Base-by-base conservation (phyloP, 2,113 vertebrate genomes). In the Perognathus longimembris region DNA sequence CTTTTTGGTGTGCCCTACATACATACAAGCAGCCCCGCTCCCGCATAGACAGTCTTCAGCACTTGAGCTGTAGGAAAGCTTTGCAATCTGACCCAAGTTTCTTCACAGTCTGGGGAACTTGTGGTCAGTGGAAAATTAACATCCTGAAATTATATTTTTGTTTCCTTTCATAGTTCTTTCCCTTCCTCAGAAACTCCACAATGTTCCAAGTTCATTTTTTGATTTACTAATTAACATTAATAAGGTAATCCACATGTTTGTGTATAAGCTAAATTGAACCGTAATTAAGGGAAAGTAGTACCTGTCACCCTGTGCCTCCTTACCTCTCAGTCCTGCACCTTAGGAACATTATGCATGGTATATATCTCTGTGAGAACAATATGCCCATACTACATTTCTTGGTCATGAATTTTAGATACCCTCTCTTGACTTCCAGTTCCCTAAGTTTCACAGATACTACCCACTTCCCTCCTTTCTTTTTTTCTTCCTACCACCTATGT, bases 21-120 rank as follows among this genome's bases (percentile, higher is more conserved):
- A 1, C 88, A 95, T 95, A 92, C 96, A 94, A 92, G 94, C 91
- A 74, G 93, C 94, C 86, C 76, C 92, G 94, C 95, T 97, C 95
- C 96, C 95, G 96, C 89, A 89, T 78, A 50, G 95, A 89, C 6
- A 54, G 45, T 87, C 91, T 86, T 80, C 93, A 74, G 17, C 74
- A 21, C 96, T 96, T 95, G 36, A 96, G 92, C 70, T 30, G 17
- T 40, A 66, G 90, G 92, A 93, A 94, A 95, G 81, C 85, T 95
- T 95, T 91, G 34, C 83, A 89, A 73, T 90, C 61, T 71, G 45
- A 45, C 81, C 38, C 7, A 0, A 21, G 22, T 45, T 94, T 81
- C 79, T 94, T 17, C 80, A 30, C 63, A 45, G n/a, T 84, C 61
- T 32, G n/a, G 75, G 38, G 84, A 89, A 85, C 85, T 95, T 90